Base-by-base conservation (phyloP, 1,140 invertebrate species). In the Glomeris maerens region DNA sequence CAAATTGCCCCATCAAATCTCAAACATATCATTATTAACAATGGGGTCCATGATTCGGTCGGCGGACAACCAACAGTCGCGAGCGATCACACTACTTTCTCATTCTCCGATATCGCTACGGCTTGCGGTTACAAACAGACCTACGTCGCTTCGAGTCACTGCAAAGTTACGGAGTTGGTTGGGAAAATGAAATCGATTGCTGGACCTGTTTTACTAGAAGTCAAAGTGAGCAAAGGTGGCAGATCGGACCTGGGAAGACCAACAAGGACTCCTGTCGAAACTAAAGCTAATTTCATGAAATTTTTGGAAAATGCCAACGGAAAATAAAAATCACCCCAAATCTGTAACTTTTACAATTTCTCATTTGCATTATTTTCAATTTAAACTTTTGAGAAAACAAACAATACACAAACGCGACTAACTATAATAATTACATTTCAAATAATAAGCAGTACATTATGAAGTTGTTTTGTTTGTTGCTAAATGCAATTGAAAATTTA, bases 281-380 rank as follows among this genome's bases (percentile, higher is more conserved):
- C 70, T 54, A 71, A 71, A 54, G 55, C 59, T 7, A 69, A 71
- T 46, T 70, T 72, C 48, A 72, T 72, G 70, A 62, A 66, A 36
- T 70, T 69, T 52, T 53, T 70, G 26, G 65, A 64, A 45, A 48
- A n/a, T n/a, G n/a, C n/a, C n/a, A n/a, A n/a, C n/a, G n/a, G n/a
- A n/a, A n/a, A n/a, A n/a, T n/a, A n/a, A n/a, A n/a, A n/a, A n/a
- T n/a, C n/a, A n/a, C n/a, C n/a, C n/a, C n/a, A n/a, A n/a, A n/a
- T n/a, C n/a, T n/a, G n/a, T n/a, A n/a, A n/a, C n/a, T n/a, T n/a
- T n/a, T n/a, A n/a, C n/a, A n/a, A n/a, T n/a, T n/a, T n/a, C n/a
- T n/a, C n/a, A n/a, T n/a, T n/a, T n/a, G n/a, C n/a, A n/a, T n/a
- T n/a, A n/a, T n/a, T n/a, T n/a, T n/a, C n/a, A n/a, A n/a, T n/a